phyloP scores from a whole-genome alignment of 2,113 vertebrate genomes.

The Misgurnus anguillicaudatus region DNA sequence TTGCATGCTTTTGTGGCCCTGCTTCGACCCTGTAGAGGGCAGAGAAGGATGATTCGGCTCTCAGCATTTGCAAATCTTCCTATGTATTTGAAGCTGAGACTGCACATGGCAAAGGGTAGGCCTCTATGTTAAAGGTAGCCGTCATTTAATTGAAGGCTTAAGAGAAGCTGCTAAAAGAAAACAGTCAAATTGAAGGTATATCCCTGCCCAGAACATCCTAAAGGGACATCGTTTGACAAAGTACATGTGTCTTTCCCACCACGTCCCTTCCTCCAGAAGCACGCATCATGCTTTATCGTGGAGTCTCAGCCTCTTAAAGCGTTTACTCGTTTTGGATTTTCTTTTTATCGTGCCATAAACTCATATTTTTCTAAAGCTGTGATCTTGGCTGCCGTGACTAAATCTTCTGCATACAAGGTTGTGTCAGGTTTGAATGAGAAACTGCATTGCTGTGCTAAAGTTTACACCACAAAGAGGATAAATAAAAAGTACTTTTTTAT shows the following conservation, averaged over 20 bases:
- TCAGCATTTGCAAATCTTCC: slow-evolving; percentile 44
- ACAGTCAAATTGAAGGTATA: slow-evolving; percentile 79
- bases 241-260: slow-evolving; percentile 65
- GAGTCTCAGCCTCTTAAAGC: slow-evolving; percentile 85
- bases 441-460: slow-evolving; percentile 55
- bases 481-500: slow-evolving; percentile 30
- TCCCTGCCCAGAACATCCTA: slow-evolving; percentile 76
- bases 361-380: slow-evolving; percentile 74
- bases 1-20: background rate
- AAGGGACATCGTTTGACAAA: slow-evolving; percentile 71
- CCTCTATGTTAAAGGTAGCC: slow-evolving; percentile 78
- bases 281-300: slow-evolving; percentile 73
- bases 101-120: slow-evolving; percentile 67
- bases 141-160: slow-evolving; percentile 84
- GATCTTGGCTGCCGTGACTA: slow-evolving; percentile 66
- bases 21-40: slow-evolving; percentile 16
- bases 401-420: slow-evolving; percentile 54
- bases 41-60: slow-evolving; percentile 50
- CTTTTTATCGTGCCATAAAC: slow-evolving; percentile 78
- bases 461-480: slow-evolving; percentile 44
- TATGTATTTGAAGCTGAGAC: slow-evolving; percentile 48
- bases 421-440: slow-evolving; percentile 58
- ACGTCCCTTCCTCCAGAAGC: slow-evolving; percentile 63
- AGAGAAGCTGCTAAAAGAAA: slow-evolving; percentile 70
- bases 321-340: slow-evolving; percentile 72